A percentile compares a stretch with the other conserved stretches of the same genome.
phyloP scores from a whole-genome alignment of 2,113 vertebrate species.

The Sapayoa aenigma region DNA sequence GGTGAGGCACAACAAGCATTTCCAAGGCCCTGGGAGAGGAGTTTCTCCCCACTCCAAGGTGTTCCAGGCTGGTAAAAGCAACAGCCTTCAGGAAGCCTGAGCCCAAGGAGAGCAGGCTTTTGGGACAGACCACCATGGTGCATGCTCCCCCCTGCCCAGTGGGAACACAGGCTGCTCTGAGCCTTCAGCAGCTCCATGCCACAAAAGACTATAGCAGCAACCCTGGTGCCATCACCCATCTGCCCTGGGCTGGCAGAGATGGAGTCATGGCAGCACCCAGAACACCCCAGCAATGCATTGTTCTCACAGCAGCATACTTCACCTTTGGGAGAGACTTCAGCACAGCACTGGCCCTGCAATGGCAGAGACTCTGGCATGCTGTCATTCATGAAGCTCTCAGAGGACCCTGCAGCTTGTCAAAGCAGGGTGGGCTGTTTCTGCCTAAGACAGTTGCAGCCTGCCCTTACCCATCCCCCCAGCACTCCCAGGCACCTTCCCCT shows the following conservation, averaged over 20 bases:
- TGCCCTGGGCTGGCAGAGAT: background rate
- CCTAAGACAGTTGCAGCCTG: background rate
- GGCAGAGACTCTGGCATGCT: background rate
- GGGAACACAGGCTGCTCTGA: background rate
- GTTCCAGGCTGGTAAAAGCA: background rate
- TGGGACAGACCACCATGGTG: background rate
- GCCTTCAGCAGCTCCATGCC: background rate
- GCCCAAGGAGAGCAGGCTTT: background rate
- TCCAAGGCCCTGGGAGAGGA: background rate
- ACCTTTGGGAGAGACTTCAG: background rate
- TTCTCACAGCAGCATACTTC: background rate
- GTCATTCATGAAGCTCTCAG: background rate
- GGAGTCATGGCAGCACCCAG: background rate
- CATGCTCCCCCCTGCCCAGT: background rate
- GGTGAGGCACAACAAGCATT: accelerated
- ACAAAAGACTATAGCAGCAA: background rate
- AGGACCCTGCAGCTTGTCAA: background rate
- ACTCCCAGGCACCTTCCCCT: background rate
- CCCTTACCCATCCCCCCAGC: background rate
- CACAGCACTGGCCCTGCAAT: background rate
- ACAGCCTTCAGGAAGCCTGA: background rate
- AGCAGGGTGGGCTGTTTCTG: background rate
- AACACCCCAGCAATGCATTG: background rate
- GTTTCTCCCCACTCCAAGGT: background rate
- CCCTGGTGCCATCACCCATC: accelerated